Percentiles rank a stretch among this genome's conserved stretches.
These are phyloP conservation scores for Apogon talboti DNA, from an alignment of 2,797 vertebrate species.

Conservation along the genomic window DNA sequence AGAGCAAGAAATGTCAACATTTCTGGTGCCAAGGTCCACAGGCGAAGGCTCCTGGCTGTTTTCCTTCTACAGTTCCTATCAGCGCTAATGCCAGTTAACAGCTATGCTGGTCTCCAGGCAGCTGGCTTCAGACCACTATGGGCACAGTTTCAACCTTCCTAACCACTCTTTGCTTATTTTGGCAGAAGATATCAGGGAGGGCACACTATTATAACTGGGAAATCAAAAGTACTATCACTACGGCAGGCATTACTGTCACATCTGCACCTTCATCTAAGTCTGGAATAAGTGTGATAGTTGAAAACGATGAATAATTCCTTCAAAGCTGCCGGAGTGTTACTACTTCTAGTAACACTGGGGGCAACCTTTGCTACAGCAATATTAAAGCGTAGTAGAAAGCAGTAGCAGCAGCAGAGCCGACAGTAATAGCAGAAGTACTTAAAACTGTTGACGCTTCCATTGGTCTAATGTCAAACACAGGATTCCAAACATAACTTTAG, in stretches of 20 bases:
- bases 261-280: too few species aligned
- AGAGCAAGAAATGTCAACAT: slow-evolving; percentile 54
- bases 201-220: slow-evolving; percentile 21
- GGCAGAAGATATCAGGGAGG: slow-evolving; percentile 23
- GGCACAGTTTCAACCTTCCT: slow-evolving; percentile 24
- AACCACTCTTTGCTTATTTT: slow-evolving; percentile 36
- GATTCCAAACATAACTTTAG: too few species aligned
- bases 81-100: slow-evolving; percentile 30
- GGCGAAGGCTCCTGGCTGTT: slow-evolving; percentile 42
- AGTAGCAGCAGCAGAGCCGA: too few species aligned
- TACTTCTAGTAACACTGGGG: too few species aligned
- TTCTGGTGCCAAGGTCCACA: slow-evolving; percentile 53
- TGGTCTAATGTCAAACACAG: too few species aligned
- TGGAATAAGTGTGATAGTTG: too few species aligned
- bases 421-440: not conserved
- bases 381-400: not conserved
- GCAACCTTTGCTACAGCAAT: not conserved
- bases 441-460: not conserved
- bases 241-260: not conserved
- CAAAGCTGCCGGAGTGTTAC: too few species aligned
- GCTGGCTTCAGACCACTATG: slow-evolving; percentile 35
- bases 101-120: slow-evolving; percentile 34
- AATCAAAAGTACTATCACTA: slow-evolving; percentile 3
- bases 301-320: too few species aligned
- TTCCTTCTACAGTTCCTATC: slow-evolving; percentile 40